Evolutionary conservation across 2,113 vertebrate genomes (phyloP).

Genomic region (Callipepla californica): DNA sequence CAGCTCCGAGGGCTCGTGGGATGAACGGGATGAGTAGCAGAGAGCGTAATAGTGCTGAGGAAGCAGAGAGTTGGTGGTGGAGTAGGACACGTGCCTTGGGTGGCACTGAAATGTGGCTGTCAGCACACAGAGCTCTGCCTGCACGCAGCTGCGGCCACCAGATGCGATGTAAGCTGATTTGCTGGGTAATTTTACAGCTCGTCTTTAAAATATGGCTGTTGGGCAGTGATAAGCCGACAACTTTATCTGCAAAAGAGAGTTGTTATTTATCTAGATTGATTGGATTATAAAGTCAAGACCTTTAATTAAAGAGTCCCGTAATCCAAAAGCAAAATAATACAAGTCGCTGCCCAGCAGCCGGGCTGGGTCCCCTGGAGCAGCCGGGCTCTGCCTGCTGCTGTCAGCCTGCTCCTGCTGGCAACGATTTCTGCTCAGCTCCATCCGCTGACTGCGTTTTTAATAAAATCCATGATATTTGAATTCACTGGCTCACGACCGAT

Average conservation of each 20-base stretch:
- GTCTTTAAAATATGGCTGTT: conserved; percentile 24
- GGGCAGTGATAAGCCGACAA: conserved; percentile 30
- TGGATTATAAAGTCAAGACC: conserved; percentile 40
- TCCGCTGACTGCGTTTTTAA: neutral
- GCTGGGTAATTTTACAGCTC: conserved; percentile 7
- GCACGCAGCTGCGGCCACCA: neutral
- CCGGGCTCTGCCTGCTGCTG: neutral
- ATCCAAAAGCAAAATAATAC: conserved; percentile 25
- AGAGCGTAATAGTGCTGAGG: neutral
- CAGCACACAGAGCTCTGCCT: neutral
- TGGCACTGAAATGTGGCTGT: neutral
- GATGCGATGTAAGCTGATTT: conserved; percentile 15
- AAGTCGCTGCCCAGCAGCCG: neutral
- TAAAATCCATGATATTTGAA: neutral
- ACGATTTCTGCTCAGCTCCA: neutral
- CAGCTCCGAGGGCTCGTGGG: neutral
- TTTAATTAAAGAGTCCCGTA: conserved; percentile 8
- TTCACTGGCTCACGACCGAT: neutral
- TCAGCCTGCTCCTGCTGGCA: neutral
- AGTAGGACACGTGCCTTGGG: neutral
- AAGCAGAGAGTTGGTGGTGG: neutral
- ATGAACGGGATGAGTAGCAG: neutral
- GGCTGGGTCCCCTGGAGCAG: neutral
- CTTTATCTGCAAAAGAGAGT: neutral
- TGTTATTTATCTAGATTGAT: conserved; percentile 54